Evolutionary conservation across 2,797 vertebrate genomes (phyloP).

Genomic region (Macropodus opercularis): DNA sequence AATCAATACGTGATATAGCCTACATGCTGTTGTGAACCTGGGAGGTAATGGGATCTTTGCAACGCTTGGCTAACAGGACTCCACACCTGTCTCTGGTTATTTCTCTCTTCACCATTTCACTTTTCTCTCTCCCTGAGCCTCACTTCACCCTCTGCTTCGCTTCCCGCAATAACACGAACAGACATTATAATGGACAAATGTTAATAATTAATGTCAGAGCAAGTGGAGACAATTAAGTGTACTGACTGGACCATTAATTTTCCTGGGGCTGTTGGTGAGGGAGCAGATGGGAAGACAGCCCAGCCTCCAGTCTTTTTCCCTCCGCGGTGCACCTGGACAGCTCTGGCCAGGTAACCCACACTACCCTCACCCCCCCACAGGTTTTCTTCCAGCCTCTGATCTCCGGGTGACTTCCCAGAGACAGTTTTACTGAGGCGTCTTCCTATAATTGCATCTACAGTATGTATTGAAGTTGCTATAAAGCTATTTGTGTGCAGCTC

Average conservation of each 20-base stretch:
- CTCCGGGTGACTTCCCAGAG: conserved; percentile 1
- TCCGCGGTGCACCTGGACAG: conserved; percentile 58
- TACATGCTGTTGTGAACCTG: conserved; percentile 73
- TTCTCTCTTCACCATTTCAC: conserved; percentile 59
- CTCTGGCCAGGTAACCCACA: conserved; percentile 32
- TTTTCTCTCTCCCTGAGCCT: conserved; percentile 36
- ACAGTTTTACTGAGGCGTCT: conserved; percentile 15
- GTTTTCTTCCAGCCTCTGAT: conserved; percentile 30
- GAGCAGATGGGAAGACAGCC: conserved; percentile 34
- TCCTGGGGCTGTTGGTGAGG: conserved; percentile 55
- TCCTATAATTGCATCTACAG: conserved; percentile 35
- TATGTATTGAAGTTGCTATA: conserved; percentile 21
- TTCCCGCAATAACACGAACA: conserved; percentile 64
- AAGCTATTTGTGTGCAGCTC: conserved; percentile 23
- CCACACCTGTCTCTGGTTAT: conserved; percentile 65
- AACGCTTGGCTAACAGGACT: conserved; percentile 77
- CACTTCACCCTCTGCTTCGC: conserved; percentile 46
- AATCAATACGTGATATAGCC: conserved; percentile 82
- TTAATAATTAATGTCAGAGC: conserved; percentile 86
- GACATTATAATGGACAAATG: conserved; percentile 70
- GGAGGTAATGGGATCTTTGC: conserved; percentile 79
- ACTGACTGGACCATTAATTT: conserved; percentile 84
- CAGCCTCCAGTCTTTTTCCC: too few relatives aligned
- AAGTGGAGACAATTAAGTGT: conserved; percentile 86
- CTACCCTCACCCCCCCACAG: conserved; percentile 30